Evolutionary conservation across 2,113 vertebrate species (phyloP).

Genomic region (Australoheros scitulus): DNA sequence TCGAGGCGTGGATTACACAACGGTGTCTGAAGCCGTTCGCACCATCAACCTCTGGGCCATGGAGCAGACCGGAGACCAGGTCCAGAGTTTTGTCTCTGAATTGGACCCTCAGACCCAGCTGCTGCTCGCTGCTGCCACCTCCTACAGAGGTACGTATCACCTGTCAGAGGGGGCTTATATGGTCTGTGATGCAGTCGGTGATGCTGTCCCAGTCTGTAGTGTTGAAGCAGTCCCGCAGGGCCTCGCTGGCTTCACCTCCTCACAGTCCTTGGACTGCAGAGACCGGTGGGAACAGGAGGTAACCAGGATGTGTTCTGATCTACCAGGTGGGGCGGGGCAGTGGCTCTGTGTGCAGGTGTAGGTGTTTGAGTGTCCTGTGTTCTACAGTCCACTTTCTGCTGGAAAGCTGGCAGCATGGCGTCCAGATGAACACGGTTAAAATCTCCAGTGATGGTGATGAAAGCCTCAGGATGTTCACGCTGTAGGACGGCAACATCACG

Average conservation of each 20-base stretch:
- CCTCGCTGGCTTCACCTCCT: neutral
- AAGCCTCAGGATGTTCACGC: neutral
- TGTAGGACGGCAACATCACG: neutral
- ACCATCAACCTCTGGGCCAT: conserved; percentile 80
- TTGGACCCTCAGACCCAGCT: conserved; percentile 80
- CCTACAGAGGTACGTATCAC: conserved; percentile 80
- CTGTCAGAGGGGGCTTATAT: neutral
- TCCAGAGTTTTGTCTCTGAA: conserved; percentile 74
- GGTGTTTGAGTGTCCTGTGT: too few relatives aligned
- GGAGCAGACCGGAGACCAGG: conserved; percentile 73
- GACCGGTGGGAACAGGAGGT: too few relatives aligned
- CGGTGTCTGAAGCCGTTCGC: conserved; percentile 60
- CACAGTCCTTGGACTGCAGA: too few relatives aligned
- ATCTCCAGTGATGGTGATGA: neutral
- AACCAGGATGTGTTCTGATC: too few relatives aligned
- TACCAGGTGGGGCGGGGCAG: too few relatives aligned
- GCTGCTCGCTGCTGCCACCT: conserved; percentile 80
- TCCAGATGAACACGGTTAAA: neutral
- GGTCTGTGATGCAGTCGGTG: too few relatives aligned
- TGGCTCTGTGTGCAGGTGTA: too few relatives aligned
- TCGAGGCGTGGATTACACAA: conserved; percentile 73
- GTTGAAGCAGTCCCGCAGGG: neutral
- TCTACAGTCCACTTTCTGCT: too few relatives aligned
- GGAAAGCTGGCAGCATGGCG: neutral
- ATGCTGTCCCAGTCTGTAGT: neutral